Conservation (phyloP, 1,140 invertebrate species). For the Odontomachus brunneus region DNA sequence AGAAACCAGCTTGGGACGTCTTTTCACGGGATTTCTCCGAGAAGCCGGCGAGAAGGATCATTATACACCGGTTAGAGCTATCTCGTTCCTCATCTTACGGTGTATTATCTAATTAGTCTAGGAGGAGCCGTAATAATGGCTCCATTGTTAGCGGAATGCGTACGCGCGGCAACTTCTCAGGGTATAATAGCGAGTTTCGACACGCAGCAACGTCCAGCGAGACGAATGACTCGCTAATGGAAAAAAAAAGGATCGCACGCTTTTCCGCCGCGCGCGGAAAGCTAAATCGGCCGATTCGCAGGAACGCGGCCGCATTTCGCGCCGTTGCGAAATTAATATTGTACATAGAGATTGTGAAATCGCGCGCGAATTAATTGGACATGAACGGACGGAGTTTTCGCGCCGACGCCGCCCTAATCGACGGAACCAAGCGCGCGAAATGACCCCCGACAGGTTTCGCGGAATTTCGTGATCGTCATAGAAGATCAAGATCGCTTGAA, state of each 20-base stretch:
- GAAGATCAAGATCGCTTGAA: too few relatives aligned
- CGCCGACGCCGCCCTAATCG: too few relatives aligned
- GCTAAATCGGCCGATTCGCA: neutral
- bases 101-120: constrained; percentile 16
- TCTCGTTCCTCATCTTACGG: neutral
- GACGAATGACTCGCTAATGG: constrained; percentile 34
- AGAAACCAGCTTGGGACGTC: too few relatives aligned
- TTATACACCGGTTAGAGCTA: too few relatives aligned
- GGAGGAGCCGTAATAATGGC: neutral
- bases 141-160: constrained; percentile 13
- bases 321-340: constrained; percentile 7
- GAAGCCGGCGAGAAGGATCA: too few relatives aligned
- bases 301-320: neutral
- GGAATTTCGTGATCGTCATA: too few relatives aligned
- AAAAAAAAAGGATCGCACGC: constrained; percentile 35
- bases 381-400: neutral
- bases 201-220: constrained; percentile 24
- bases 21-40: too few relatives aligned
- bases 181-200: constrained; percentile 24
- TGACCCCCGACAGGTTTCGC: too few relatives aligned
- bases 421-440: too few relatives aligned
- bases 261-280: constrained; percentile 26
- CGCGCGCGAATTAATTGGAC: neutral
- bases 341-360: neutral
- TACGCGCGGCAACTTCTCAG: neutral